Evolutionary conservation across 2,888 invertebrate genomes (phyloP).

Genomic region (Nephrotoma appendiculata): DNA sequence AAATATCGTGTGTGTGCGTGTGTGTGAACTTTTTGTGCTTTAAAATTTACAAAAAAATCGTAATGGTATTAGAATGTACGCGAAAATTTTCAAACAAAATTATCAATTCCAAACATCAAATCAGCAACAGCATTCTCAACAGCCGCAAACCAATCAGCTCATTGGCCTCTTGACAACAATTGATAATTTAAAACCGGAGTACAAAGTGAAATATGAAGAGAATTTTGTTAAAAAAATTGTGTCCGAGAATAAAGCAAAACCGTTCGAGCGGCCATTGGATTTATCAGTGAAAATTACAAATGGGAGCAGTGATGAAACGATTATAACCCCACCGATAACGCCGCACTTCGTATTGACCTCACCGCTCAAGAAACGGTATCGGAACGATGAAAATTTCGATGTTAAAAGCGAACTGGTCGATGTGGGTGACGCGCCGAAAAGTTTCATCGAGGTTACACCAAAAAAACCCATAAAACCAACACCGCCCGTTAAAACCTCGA

Average conservation of each 20-base stretch:
- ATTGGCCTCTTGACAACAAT: slow-evolving; percentile 31
- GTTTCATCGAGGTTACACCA: slow-evolving; percentile 22
- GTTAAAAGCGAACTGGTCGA: slow-evolving; percentile 4
- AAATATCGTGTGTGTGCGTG: neutral
- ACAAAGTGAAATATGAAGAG: slow-evolving; percentile 29
- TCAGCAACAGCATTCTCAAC: neutral
- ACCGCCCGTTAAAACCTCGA: slow-evolving; percentile 24
- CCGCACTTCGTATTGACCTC: slow-evolving; percentile 58
- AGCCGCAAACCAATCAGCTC: slow-evolving; percentile 6
- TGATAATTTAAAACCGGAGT: slow-evolving; percentile 30
- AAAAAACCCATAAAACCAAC: slow-evolving; percentile 23
- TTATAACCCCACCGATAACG: slow-evolving; percentile 41
- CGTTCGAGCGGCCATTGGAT: slow-evolving; percentile 44
- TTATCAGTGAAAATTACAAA: slow-evolving; percentile 46
- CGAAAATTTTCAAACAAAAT: neutral
- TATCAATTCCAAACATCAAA: neutral
- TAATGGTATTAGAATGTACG: neutral
- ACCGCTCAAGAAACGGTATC: slow-evolving; percentile 39
- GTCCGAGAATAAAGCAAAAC: slow-evolving; percentile 18
- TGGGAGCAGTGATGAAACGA: slow-evolving; percentile 11
- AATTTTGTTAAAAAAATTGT: slow-evolving; percentile 21
- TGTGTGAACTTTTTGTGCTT: neutral
- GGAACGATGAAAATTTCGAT: slow-evolving; percentile 9
- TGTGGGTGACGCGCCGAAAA: neutral
- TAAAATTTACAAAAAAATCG: neutral